These are phyloP conservation scores for Plusia festucae DNA, from an alignment of 2,888 invertebrate genomes.

Conservation along the genomic window DNA sequence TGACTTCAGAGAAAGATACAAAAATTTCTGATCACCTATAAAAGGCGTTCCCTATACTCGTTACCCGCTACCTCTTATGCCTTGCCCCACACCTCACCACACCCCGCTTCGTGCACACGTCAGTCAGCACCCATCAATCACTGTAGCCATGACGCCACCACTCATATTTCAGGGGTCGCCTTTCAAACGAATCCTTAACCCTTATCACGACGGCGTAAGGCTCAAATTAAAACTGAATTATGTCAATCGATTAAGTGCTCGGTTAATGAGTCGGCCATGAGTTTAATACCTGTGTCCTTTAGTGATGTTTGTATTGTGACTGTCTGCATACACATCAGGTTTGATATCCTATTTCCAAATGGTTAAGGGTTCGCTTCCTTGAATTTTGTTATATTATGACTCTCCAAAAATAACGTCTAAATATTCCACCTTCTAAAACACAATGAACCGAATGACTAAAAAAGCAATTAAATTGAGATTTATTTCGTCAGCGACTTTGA, in stretches of 20 bases:
- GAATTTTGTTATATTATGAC: not conserved
- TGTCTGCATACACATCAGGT: constrained; percentile 7
- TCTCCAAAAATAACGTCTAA: not conserved
- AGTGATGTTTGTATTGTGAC: constrained; percentile 37
- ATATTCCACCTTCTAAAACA: not conserved
- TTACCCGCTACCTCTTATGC: constrained; percentile 44
- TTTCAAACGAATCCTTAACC: constrained; percentile 53
- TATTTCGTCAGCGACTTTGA: no score
- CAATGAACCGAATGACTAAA: no score
- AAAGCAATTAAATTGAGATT: no score
- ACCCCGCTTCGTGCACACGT: constrained; percentile 83
- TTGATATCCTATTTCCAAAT: constrained; percentile 3
- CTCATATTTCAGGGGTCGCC: constrained; percentile 83
- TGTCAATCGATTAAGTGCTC: constrained; percentile 84
- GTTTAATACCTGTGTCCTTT: constrained; percentile 57
- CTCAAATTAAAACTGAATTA: constrained; percentile 63
- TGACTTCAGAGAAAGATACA: no score
- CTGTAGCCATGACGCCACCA: constrained; percentile 83
- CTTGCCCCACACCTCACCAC: constrained; percentile 61
- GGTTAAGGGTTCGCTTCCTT: not conserved
- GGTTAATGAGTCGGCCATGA: constrained; percentile 66
- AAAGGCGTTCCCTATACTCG: not conserved
- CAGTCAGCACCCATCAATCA: constrained; percentile 87
- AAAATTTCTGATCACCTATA: not conserved
- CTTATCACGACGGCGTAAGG: constrained; percentile 65